These are phyloP conservation scores for Kryphioiulus occultus DNA, from an alignment of 2,888 invertebrate species.

Conservation along the genomic window DNA sequence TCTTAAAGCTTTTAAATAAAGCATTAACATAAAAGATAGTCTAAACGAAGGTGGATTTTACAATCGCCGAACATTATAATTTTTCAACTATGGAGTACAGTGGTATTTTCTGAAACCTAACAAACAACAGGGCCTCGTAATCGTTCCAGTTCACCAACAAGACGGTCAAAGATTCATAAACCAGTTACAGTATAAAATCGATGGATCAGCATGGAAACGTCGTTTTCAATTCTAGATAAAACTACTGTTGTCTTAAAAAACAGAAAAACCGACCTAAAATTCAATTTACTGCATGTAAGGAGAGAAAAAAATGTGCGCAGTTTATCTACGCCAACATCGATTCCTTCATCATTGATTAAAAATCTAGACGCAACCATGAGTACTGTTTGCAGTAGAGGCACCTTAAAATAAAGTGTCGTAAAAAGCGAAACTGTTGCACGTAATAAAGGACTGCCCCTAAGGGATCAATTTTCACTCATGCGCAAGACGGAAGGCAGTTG, in stretches of 20 bases:
- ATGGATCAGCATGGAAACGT: neutral
- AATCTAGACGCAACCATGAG: neutral
- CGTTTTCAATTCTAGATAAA: neutral
- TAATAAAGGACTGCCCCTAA: constrained; percentile 38
- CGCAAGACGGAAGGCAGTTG: constrained; percentile 1
- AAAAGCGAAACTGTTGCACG: constrained; percentile 24
- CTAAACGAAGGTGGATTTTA: too few relatives aligned
- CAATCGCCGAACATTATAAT: too few relatives aligned
- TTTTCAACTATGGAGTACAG: too few relatives aligned
- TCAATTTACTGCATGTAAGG: neutral
- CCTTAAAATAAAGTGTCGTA: constrained; percentile 40
- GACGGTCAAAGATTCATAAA: neutral
- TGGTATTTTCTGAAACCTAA: too few relatives aligned
- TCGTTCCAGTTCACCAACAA: neutral
- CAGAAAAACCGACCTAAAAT: neutral
- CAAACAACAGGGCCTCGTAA: neutral
- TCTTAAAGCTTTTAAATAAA: too few relatives aligned
- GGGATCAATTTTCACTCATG: constrained; percentile 20
- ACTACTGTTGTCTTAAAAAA: neutral
- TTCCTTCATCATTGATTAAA: constrained; percentile 40
- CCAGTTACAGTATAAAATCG: neutral
- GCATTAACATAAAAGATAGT: too few relatives aligned
- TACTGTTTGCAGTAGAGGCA: neutral
- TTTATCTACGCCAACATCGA: neutral
- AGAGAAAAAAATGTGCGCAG: neutral